phyloP scores from a whole-genome alignment of 2,113 vertebrate species.

The Aspiorhynchus laticeps region DNA sequence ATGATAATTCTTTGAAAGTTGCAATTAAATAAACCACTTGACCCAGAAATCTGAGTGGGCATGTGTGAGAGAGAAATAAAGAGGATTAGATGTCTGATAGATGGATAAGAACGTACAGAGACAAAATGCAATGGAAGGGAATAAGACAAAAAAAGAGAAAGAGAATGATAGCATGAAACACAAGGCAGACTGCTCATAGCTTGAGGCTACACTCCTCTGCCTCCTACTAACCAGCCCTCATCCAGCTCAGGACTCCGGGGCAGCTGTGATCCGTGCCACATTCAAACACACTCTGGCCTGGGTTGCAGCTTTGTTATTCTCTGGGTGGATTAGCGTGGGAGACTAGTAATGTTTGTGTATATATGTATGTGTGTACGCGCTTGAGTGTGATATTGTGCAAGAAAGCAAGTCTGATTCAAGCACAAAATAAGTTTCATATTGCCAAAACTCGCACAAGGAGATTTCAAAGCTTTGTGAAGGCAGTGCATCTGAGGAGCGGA shows the following conservation, averaged over 20 bases:
- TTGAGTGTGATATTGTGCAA: neutral
- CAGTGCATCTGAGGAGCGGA: neutral
- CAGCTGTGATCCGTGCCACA: slow-evolving; percentile 8
- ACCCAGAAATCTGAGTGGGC: neutral
- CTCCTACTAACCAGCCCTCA: slow-evolving; percentile 34
- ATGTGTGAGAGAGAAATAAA: neutral
- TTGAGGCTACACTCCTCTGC: slow-evolving; percentile 19
- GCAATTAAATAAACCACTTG: neutral
- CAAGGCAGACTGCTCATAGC: slow-evolving; percentile 13
- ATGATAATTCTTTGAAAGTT: neutral
- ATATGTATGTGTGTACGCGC: neutral
- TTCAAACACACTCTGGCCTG: slow-evolving; percentile 33
- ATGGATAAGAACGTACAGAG: neutral
- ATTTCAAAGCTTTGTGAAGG: slow-evolving; percentile 34
- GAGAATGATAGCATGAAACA: slow-evolving; percentile 13
- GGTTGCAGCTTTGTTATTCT: slow-evolving; percentile 16
- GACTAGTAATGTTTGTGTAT: neutral
- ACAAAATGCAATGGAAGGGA: slow-evolving; percentile 17
- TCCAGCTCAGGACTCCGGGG: slow-evolving; percentile 36
- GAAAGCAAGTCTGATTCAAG: slow-evolving; percentile 23
- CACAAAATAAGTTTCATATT: slow-evolving; percentile 23
- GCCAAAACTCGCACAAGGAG: slow-evolving; percentile 9
- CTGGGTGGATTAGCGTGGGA: slow-evolving; percentile 33
- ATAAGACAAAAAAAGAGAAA: neutral
- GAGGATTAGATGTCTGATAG: slow-evolving; percentile 29